Evolutionary conservation across 2,888 invertebrate genomes (phyloP).

Genomic region (Scaptomyza tumidula): DNA sequence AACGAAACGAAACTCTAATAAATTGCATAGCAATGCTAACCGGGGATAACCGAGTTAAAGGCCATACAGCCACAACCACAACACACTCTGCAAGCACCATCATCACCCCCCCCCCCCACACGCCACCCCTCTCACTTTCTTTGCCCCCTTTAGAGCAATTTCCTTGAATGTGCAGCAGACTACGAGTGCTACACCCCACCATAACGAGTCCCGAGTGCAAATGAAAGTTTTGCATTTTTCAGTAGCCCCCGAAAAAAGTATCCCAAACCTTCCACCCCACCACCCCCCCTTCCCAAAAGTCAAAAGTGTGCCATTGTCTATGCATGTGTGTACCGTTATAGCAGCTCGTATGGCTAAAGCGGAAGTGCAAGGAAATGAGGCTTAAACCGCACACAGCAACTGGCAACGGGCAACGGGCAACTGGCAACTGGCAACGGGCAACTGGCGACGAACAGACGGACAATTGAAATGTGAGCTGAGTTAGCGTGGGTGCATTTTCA

Average conservation of each 20-base stretch:
- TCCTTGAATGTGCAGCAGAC: slow-evolving; percentile 15
- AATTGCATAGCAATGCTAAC: slow-evolving; percentile 66
- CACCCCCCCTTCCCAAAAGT: slow-evolving; percentile 34
- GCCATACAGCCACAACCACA: slow-evolving; percentile 40
- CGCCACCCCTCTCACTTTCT: neutral
- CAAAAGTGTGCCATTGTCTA: slow-evolving; percentile 60
- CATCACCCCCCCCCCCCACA: neutral
- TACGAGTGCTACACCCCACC: neutral
- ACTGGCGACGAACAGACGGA: slow-evolving; percentile 21
- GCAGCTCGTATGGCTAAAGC: slow-evolving; percentile 61
- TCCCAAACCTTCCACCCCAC: slow-evolving; percentile 3
- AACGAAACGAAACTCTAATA: slow-evolving; percentile 65
- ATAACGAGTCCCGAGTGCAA: slow-evolving; percentile 68
- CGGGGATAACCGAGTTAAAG: slow-evolving; percentile 69
- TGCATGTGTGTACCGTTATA: slow-evolving; percentile 38
- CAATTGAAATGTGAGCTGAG: slow-evolving; percentile 73
- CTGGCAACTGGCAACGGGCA: slow-evolving; percentile 12
- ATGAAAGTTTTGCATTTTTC: slow-evolving; percentile 76
- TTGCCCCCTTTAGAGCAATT: slow-evolving; percentile 20
- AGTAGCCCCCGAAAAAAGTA: slow-evolving; percentile 42
- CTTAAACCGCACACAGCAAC: slow-evolving; percentile 71
- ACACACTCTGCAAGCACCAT: neutral
- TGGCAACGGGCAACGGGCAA: slow-evolving; percentile 18
- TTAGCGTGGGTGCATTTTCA: slow-evolving; percentile 9
- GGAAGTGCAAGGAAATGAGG: slow-evolving; percentile 76